Base-by-base conservation (phyloP, 2,113 vertebrate genomes). In the Brachyhypopomus gauderio region DNA sequence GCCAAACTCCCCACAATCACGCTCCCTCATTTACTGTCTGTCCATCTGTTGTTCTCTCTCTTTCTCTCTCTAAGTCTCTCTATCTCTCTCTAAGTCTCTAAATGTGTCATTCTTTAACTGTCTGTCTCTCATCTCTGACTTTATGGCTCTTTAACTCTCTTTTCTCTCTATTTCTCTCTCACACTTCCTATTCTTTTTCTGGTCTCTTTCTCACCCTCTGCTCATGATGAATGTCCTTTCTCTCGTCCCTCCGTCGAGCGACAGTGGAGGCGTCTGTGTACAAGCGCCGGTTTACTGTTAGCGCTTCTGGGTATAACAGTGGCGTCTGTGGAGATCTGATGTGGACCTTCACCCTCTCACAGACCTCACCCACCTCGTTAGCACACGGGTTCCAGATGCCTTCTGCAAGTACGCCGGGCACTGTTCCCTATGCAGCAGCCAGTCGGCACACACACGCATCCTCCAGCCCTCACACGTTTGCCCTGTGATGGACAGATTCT, bases 211-310 rank as follows among this genome's bases (percentile, higher is more conserved):
- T 22, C 59, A 16, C 34, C 19, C 17, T 72, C 58, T 62, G 2
- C 9, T 58, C 52, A 30, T 23, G 52, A 78, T 75, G 72, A 78
- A 78, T 64, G 48, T 22, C 34, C 25, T 20, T 34, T 36, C 38
- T 23, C 72, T 69, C 17, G 52, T 85, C 70, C 25, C 63, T 59
- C 52, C 30, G 36, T 63, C 36, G 12, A 55, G 20, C 25, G 56
- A 12, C 72, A 67, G 22, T 60, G 30, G 64, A 36, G 34, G 16
- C 58, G 22, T 72, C 52, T 56, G 69, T 63, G 56, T 16, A 45
- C 78, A 45, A 19, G 73, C 55, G 48, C 55, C 72, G 45, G 17
- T 52, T 80, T 20, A 11, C 80, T 70, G 64, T 73, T 56, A 48
- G 45, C 41, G 14, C 3, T 69, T 66, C 58, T 58, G 38, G 56